Evolutionary conservation across 2,113 vertebrate genomes (phyloP).

Genomic region (Melanocharis versteri): DNA sequence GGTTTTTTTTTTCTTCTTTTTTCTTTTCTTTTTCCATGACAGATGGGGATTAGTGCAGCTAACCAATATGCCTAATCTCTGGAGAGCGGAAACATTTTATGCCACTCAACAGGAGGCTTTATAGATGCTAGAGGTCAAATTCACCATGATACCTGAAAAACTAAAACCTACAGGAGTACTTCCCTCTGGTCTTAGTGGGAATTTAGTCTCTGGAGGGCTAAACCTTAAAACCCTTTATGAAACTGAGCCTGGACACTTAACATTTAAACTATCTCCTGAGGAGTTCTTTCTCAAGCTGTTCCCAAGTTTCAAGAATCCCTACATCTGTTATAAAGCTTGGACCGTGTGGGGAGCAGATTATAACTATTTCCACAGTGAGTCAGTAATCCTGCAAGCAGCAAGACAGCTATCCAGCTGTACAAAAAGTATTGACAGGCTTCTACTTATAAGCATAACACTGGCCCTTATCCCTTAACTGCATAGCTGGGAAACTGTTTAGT

Average conservation of each 20-base stretch:
- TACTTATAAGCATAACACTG: neutral
- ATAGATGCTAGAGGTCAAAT: constrained; percentile 15
- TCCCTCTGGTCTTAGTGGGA: neutral
- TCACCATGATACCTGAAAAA: neutral
- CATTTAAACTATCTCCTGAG: neutral
- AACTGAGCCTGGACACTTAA: neutral
- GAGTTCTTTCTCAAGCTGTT: neutral
- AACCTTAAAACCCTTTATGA: neutral
- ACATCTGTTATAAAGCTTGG: neutral
- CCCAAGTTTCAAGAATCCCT: neutral
- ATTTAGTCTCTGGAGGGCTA: neutral
- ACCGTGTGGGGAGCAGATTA: neutral
- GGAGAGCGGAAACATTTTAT: constrained; percentile 27
- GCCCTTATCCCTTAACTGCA: neutral
- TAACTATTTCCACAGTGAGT: neutral
- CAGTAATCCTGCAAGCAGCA: neutral
- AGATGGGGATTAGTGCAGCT: constrained; percentile 3
- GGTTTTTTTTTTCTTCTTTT: neutral
- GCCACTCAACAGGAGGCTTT: constrained; percentile 13
- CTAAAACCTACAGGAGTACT: neutral
- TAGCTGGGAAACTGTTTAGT: neutral
- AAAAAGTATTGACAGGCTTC: neutral
- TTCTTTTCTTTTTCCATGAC: neutral
- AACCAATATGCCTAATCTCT: neutral
- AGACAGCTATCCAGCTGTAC: neutral